A percentile compares a stretch with the other conserved stretches of the same genome.
Evolutionary conservation across 2,797 vertebrate genomes (phyloP).

Genomic region (Pygocentrus nattereri): DNA sequence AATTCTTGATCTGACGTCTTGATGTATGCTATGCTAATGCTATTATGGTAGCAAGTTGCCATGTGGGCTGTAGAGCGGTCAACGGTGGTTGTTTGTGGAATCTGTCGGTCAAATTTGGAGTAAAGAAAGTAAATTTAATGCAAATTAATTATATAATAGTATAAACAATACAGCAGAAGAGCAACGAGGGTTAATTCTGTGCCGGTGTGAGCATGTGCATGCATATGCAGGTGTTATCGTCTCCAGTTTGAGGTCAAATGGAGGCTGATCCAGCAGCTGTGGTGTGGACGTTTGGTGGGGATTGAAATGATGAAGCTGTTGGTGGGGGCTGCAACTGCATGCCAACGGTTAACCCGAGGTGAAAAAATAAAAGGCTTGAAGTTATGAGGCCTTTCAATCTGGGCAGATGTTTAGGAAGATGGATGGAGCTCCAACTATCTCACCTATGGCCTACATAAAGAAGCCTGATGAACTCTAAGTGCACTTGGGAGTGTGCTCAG

Average conservation of each 20-base stretch:
- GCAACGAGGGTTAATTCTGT: conserved; percentile 60
- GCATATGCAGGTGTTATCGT: conserved; percentile 47
- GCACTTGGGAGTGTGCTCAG: conserved; percentile 61
- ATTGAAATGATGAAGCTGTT: conserved; percentile 70
- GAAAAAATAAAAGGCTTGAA: conserved; percentile 39
- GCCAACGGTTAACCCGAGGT: conserved; percentile 25
- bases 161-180: neutral
- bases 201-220: conserved; percentile 65
- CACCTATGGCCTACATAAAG: conserved; percentile 52
- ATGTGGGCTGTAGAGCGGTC: no score
- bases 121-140: no score
- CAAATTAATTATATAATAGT: no score
- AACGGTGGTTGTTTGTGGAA: no score
- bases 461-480: conserved; percentile 68
- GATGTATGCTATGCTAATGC: no score
- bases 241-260: conserved; percentile 68
- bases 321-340: neutral
- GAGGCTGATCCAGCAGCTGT: conserved; percentile 65
- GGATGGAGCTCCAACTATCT: conserved; percentile 42
- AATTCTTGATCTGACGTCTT: no score
- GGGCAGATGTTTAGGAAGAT: conserved; percentile 58
- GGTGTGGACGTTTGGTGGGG: conserved; percentile 68
- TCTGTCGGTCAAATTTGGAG: no score
- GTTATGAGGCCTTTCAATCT: conserved; percentile 59
- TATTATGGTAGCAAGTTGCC: no score